Base-by-base conservation (phyloP, 1,140 invertebrate genomes). In the Euura saliciscinereae region DNA sequence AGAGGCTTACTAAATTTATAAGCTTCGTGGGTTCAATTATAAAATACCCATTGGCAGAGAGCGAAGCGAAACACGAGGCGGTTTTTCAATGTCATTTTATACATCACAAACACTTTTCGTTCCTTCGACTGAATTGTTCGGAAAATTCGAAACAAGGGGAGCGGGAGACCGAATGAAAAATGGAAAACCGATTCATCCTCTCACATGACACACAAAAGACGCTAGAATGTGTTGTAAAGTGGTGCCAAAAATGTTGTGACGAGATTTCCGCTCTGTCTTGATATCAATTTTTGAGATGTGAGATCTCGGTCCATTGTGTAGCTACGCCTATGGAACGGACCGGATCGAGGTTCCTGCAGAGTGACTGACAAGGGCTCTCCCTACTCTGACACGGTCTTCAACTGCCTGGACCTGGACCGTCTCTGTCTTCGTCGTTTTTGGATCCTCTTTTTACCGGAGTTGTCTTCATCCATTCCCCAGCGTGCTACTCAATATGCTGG, bases 401-500 rank as follows among this genome's bases (percentile, higher is more conserved):
- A 74, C 69, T 70, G 68, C 10, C 66, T 67, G 66, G 13, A 8
- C 66, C 3, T 67, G 67, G 42, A 45, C 66, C 43, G 11, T 42
- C 11, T 67, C 66, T 68, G n/a, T 59, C 51, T 6, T n/a, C n/a
- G 10, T 59, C 51, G 10, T n/a, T 59, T 51, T 42, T 65, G 59
- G 10, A 70, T 74, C 71, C 71, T 73, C 46, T 78, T 79, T 80
- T 79, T 80, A 66, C 68, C 65, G 71, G 70, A 72, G 71, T 76
- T 73, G 80, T 82, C 79, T 81, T 81, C 80, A 78, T 82, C 76
- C 72, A 79, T 81, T 75, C 78, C 74, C 77, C 72, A 43, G 73
- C 75, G 77, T 74, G 76, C 82, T 76, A 77, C 75, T 83, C 79
- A 80, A 82, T 83, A 82, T 83, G 79, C 82, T 71, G 77, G 77